Evolutionary conservation across 2,113 vertebrate genomes (phyloP), one percentile per base, ranked within the genome.

Genomic region (Alosa alosa): DNA sequence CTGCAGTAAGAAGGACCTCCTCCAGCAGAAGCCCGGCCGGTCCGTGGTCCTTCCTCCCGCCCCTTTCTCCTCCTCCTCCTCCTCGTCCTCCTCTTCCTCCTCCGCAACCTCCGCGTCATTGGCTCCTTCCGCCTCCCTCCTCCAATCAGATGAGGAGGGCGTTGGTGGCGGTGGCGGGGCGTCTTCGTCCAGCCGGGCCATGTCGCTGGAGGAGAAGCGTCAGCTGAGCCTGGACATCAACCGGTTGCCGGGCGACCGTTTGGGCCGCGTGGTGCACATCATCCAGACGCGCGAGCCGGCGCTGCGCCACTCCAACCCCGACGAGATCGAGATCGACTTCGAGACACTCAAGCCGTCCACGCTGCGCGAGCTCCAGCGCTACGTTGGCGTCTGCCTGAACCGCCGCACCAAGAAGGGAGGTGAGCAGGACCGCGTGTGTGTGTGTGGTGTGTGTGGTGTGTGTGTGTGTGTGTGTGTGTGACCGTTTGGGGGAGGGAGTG

Each of bases 301-400:
- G 0, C 96, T 98, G 20, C 97, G 97, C 68, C 97, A 98, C 91
- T 97, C 97, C 83, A 99, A 98, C 87, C 97, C 97, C 0, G 97
- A 99, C 0, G 97, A 99, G 92, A 99, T 99, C 0, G 97, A 99
- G 93, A 99, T 99, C 0, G 97, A 98, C 94, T 99, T 99, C 6
- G 97, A 99, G 94, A 97, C 97, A 0, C 91, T 99, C 52, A 98
- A 98, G 88, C 97, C 97, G 0, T 98, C 97, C 81, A 99, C 97
- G 0, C 88, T 98, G 68, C 93, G 97, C 4, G 97, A 98, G 94
- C 93, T 99, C 87, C 97, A 98, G 90, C 93, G 97, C 57, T 99
- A 98, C 0, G 97, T 99, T 15, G 97, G 95, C 6, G 96, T 94
- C 83, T 97, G 97, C 91, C 94, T 98, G 85, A 93, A 52, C 50